Base-by-base conservation (phyloP, 1,140 invertebrate genomes). In the Carcinoscorpius rotundicauda region DNA sequence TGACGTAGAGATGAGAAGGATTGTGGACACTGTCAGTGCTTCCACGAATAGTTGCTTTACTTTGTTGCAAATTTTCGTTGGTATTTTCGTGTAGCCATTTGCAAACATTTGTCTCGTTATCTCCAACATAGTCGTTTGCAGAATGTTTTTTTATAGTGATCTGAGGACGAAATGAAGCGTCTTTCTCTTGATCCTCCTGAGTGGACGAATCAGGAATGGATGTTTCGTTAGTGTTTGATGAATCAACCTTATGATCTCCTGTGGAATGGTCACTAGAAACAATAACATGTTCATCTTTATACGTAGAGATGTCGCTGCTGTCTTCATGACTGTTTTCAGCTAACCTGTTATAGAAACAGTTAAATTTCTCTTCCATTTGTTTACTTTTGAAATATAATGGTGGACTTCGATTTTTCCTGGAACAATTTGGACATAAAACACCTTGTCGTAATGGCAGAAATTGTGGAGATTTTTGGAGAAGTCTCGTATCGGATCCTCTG, bases 291-390 rank as follows among this genome's bases (percentile, higher is more conserved):
- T 71, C 69, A 11, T 70, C 69, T 65, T 71, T 71, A 6, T 68
- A 71, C 10, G 67, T 69, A 53, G 29, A 64, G 55, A 62, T 61
- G 5, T 71, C 70, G 49, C 69, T 70, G 29, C 63, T 68, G 56
- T 71, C 70, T 62, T 69, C 70, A 51, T 64, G 63, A 53, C 70
- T 71, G 11, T 64, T 70, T 53, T 71, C 70, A 6, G 65, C 67
- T 50, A 71, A 64, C 10, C 69, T 60, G 48, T 70, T 71, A 52
- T 71, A 71, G 61, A 70, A 71, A 51, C 69, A 71, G 48, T 66
- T 71, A 61, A 71, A 71, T 62, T 71, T 71, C 53, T 71, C 67
- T 60, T 71, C 69, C 63, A 70, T 10, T 53, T 71, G 67, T 57
- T 70, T 70, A 50, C 58, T 66, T 52, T 70, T 70, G 49, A 66